Base-by-base conservation (phyloP, 2,888 invertebrate species). In the Dynastes hyllus region DNA sequence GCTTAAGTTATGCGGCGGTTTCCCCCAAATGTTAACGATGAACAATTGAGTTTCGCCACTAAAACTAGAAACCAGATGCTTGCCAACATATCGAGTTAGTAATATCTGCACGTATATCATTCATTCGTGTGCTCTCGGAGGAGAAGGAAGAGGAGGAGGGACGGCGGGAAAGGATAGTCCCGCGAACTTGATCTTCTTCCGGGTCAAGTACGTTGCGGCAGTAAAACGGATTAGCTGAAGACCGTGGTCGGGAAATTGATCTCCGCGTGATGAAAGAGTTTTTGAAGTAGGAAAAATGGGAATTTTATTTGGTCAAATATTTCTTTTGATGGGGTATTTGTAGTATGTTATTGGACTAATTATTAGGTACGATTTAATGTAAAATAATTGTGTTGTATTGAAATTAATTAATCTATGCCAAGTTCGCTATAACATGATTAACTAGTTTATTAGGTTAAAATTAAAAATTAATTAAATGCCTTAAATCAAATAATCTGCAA, bases 1-100 rank as follows among this genome's bases (percentile, higher is more conserved):
- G 73, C 40, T 45, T 75, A 78, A 78, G 73, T 78, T 78, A 78
- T 78, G 78, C 66, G 75, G 75, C 67, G 78, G 78, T 78, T 78
- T 75, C 66, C 66, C 55, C 32, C 70, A 58, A 58, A 45, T 8
- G 70, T 69, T 78, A 78, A 78, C 77, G 77, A 78, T 78, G 77
- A 78, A 78, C 77, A 78, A 78, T 78, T 61, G 77, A 69, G 58
- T 70, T 69, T 69, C 61, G 69, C 70, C 58, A 13, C 63, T 63
- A 63, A 63, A 63, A 63, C 63, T 63, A 63, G 63, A 63, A 63
- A 63, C 63, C 63, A 63, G 63, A 63, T 63, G 63, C 63, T 63
- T 63, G 63, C 63, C 63, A 63, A 63, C 63, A 63, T 69, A 69
- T 73, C 66, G 53, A 53, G 73, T 66, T 66, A 45, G 73, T 75